Conservation (phyloP, 1,140 invertebrate species). For the Saccostrea cuccullata region DNA sequence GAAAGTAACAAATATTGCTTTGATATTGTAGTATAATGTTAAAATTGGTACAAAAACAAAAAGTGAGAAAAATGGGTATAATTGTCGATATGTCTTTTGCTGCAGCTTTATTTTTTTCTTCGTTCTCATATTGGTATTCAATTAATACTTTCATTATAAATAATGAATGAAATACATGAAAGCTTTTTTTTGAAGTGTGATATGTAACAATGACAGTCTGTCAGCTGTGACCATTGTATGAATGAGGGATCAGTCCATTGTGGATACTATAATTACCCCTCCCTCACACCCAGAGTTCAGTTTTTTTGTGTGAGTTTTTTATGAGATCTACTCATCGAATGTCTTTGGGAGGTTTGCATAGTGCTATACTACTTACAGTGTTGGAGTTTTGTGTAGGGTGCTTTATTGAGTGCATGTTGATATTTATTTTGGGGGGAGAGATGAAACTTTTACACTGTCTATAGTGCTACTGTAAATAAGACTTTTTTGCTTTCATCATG, state of each 20-base stretch:
- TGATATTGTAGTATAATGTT: no score
- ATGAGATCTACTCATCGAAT: not conserved
- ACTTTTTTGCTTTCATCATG: not conserved
- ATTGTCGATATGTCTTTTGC: no score
- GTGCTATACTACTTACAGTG: not conserved
- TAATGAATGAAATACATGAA: not conserved
- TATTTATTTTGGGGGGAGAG: no score
- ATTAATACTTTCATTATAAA: not conserved
- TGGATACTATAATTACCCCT: not conserved
- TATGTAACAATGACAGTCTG: not conserved
- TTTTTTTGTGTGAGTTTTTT: not conserved
- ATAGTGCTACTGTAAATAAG: not conserved
- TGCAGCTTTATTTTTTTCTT: no score
- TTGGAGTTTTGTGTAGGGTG: not conserved
- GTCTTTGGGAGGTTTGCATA: not conserved
- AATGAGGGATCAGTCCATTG: not conserved
- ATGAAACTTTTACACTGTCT: not conserved
- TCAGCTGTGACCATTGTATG: not conserved
- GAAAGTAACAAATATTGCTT: no score
- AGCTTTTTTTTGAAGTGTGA: not conserved
- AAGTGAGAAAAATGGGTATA: no score
- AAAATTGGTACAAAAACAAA: no score
- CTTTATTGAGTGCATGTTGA: not conserved
- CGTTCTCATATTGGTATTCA: no score
- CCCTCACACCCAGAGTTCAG: not conserved